Conservation (phyloP, 2,113 vertebrate genomes). For the Dolichotis patagonum region DNA sequence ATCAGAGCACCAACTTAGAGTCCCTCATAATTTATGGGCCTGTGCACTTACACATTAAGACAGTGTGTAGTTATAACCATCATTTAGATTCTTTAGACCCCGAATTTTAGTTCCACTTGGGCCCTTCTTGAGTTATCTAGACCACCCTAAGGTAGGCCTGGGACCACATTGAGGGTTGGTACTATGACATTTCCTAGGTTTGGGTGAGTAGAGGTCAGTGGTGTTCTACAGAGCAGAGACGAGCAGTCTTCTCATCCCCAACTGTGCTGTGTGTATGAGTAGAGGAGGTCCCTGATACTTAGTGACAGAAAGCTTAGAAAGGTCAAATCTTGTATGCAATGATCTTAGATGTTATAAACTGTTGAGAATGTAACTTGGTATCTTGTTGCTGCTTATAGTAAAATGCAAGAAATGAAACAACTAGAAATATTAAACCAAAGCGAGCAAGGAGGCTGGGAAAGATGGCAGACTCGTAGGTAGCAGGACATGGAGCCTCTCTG, state of each 20-base stretch:
- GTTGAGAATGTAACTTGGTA: neutral
- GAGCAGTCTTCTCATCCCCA: neutral
- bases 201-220: neutral
- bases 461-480: no score
- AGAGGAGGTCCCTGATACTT: neutral
- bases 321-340: neutral
- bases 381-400: neutral
- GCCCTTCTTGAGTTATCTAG: neutral
- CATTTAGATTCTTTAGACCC: neutral
- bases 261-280: neutral
- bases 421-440: neutral
- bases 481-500: no score
- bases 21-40: neutral
- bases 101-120: no score
- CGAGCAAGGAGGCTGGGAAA: no score
- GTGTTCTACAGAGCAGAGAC: neutral
- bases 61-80: neutral
- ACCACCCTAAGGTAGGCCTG: neutral
- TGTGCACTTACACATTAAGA: neutral
- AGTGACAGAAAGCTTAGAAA: neutral
- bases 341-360: neutral
- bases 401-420: neutral
- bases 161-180: neutral
- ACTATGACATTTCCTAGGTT: neutral
- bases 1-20: neutral